A percentile compares a stretch with the other conserved stretches of the same genome.
Evolutionary conservation across 2,113 vertebrate genomes (phyloP).

Genomic region (Perognathus longimembris): DNA sequence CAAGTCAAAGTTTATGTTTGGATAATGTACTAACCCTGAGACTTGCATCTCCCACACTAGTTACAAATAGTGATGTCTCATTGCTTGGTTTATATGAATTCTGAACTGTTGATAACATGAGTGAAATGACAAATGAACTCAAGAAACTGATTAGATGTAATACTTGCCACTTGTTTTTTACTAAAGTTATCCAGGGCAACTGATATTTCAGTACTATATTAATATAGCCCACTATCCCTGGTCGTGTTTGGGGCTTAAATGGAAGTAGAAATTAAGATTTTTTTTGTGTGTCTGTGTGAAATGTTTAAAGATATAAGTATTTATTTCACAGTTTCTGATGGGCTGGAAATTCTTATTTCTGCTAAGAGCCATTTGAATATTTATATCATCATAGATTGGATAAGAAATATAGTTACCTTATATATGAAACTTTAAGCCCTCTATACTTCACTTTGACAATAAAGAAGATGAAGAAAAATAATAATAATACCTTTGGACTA

Average conservation of each 20-base stretch:
- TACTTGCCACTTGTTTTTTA: conserved; percentile 39
- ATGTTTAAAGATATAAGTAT: not conserved
- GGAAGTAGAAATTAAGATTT: not conserved
- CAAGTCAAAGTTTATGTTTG: not conserved
- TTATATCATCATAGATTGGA: too few relatives aligned
- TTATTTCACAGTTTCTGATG: not conserved
- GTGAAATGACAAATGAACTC: conserved; percentile 12
- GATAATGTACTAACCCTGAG: not conserved
- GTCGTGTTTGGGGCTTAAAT: not conserved
- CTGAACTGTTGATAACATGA: conserved; percentile 29
- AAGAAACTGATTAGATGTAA: conserved; percentile 10
- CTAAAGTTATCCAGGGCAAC: not conserved
- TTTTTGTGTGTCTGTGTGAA: not conserved
- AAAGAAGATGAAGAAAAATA: too few relatives aligned
- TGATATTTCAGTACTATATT: not conserved
- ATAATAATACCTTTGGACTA: too few relatives aligned
- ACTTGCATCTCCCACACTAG: not conserved
- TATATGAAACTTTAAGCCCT: too few relatives aligned
- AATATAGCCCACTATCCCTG: fast-evolving
- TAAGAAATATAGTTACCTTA: too few relatives aligned
- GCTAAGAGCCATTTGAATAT: too few relatives aligned
- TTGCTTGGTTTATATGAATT: not conserved
- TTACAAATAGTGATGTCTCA: not conserved
- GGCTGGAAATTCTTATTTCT: too few relatives aligned
- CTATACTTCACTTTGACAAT: too few relatives aligned